Evolutionary conservation across 2,888 invertebrate species (phyloP).

Genomic region (Ichneumon xanthorius): DNA sequence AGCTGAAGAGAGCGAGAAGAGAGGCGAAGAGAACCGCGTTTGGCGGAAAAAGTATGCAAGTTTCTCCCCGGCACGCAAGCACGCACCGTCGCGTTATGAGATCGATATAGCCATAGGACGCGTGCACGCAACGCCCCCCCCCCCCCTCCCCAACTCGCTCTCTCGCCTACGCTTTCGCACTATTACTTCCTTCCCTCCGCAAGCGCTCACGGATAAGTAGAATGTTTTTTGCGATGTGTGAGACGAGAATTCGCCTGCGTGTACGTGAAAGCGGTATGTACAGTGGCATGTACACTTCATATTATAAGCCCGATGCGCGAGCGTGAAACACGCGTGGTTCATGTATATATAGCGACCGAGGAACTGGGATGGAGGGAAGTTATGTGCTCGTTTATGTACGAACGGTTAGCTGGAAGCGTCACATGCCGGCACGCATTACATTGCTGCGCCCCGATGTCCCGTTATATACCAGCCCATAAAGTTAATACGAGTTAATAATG

Average conservation of each 20-base stretch:
- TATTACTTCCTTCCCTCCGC: conserved; percentile 54
- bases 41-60: conserved; percentile 62
- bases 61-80: conserved; percentile 76
- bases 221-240: background rate
- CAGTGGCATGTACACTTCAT: background rate
- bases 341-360: background rate
- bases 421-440: conserved; percentile 81
- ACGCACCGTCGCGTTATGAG: conserved; percentile 64
- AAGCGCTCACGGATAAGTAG: background rate
- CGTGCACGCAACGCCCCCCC: conserved; percentile 74
- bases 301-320: background rate
- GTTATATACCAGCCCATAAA: conserved; percentile 59
- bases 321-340: background rate
- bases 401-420: conserved; percentile 66
- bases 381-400: conserved; percentile 26
- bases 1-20: conserved; percentile 34
- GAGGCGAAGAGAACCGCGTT: conserved; percentile 29
- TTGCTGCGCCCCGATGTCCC: conserved; percentile 59
- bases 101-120: conserved; percentile 74
- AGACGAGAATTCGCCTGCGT: background rate
- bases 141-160: conserved; percentile 69
- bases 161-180: conserved; percentile 38
- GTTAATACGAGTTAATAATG: conserved; percentile 79
- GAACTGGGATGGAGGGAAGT: background rate
- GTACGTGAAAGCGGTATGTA: background rate